These are phyloP conservation scores for Corvus cornix DNA, from an alignment of 2,113 vertebrate species.

Conservation along the genomic window DNA sequence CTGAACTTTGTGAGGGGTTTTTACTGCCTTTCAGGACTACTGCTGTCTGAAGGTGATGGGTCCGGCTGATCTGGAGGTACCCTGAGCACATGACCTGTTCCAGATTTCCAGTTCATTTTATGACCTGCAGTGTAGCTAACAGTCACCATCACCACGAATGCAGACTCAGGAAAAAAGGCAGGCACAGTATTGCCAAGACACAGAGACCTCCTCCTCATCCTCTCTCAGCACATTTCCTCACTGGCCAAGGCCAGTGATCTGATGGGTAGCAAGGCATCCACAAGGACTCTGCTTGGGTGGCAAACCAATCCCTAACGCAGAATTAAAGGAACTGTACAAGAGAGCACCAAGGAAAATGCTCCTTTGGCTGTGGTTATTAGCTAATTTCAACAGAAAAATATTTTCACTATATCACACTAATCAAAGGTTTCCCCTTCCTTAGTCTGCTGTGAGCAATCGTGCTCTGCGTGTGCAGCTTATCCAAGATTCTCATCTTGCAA, in stretches of 20 bases:
- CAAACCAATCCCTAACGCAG: background rate
- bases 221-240: background rate
- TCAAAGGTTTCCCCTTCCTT: background rate
- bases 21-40: background rate
- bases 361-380: no score
- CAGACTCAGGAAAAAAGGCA: background rate
- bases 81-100: background rate
- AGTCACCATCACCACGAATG: background rate
- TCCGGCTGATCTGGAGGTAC: background rate
- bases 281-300: background rate
- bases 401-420: background rate
- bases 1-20: background rate
- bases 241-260: background rate
- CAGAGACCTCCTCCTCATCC: background rate
- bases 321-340: background rate
- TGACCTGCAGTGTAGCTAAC: background rate
- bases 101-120: background rate
- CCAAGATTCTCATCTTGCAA: background rate
- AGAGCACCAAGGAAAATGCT: background rate
- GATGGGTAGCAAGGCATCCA: background rate
- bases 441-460: background rate
- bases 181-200: background rate
- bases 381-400: background rate
- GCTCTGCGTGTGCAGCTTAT: background rate
- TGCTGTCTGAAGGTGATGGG: background rate